Base-by-base conservation (phyloP, 1,140 invertebrate species). In the Teleopsis dalmanni region DNA sequence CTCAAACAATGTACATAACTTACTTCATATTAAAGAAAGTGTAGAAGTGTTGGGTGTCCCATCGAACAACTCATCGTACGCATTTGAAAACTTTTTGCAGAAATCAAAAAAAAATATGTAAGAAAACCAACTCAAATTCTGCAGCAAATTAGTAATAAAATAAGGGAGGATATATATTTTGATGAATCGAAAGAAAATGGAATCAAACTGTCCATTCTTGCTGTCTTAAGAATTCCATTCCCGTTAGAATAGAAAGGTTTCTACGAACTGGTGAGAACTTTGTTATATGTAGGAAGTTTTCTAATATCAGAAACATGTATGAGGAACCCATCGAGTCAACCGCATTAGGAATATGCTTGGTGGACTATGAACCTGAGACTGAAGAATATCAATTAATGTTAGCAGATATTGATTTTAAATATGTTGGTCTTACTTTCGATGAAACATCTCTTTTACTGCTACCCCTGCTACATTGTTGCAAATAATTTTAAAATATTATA, bases 11-110 rank as follows among this genome's bases (percentile, higher is more conserved):
- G 25, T 49, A 3, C 47, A 49, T 22, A 36, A 22, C n/a, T 23
- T 49, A 35, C 47, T 49, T 25, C 47, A 49, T 41, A 7, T 49
- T 3, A 41, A 41, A 25, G 27, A 42, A 34, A 42, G 16, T n/a
- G 26, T 49, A 6, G 21, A 43, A n/a, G 37, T 33, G 7, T 13
- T 42, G n/a, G 47, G 37, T 14, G 27, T 23, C 36, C 40, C 40
- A 42, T 25, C 21, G 14, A 13, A 43, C 4, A 14, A 14, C 13
- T 49, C 47, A 11, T 41, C n/a, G 6, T 49, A 42, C 34, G 19
- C 27, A n/a, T 49, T 49, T 49, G 47, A 49, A 49, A 49, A 42
- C 31, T 42, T 42, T 34, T 49, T 49, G 18, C 47, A 49, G 34
- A 33, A 11, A 21, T 19, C 42, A 25, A n/a, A n/a, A 47, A 47